phyloP scores from a whole-genome alignment of 1,140 invertebrate genomes.

The Geopemphigus sp. region DNA sequence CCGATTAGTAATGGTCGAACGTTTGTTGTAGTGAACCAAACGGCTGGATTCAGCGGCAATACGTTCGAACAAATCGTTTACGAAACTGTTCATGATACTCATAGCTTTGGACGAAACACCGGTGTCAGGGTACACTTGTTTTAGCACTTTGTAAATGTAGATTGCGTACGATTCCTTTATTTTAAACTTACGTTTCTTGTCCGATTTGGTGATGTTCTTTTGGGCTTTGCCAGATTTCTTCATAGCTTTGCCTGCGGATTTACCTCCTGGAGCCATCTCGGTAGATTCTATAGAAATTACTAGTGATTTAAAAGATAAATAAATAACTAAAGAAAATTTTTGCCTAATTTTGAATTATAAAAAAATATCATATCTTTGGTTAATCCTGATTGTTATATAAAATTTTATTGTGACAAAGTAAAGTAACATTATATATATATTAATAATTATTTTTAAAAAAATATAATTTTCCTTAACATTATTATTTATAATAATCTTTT shows the following conservation, averaged over 20 bases:
- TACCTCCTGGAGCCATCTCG: not conserved
- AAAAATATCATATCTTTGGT: too few species aligned
- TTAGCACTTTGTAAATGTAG: not conserved
- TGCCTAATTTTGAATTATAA: too few species aligned
- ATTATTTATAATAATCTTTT: too few species aligned
- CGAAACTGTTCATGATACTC: slow-evolving; percentile 62
- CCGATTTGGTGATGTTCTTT: not conserved
- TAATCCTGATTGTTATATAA: too few species aligned
- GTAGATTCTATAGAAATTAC: too few species aligned
- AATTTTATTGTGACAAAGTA: too few species aligned
- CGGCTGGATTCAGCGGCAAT: slow-evolving; percentile 58
- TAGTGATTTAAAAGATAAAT: too few species aligned
- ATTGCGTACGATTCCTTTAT: not conserved
- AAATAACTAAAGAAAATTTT: too few species aligned
- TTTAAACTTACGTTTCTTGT: not conserved
- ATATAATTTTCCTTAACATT: too few species aligned
- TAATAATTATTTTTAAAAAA: too few species aligned
- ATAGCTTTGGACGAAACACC: too few species aligned
- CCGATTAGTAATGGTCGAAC: slow-evolving; percentile 60
- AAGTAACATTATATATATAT: too few species aligned
- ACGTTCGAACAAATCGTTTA: slow-evolving; percentile 56
- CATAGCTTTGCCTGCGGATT: slow-evolving; percentile 41
- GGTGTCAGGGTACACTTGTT: not conserved
- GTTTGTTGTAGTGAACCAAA: slow-evolving; percentile 61
- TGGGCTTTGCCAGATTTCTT: slow-evolving; percentile 46